phyloP scores from a whole-genome alignment of 37 sponge, comb jelly and placozoan genomes.

The Axinella damicornis region DNA sequence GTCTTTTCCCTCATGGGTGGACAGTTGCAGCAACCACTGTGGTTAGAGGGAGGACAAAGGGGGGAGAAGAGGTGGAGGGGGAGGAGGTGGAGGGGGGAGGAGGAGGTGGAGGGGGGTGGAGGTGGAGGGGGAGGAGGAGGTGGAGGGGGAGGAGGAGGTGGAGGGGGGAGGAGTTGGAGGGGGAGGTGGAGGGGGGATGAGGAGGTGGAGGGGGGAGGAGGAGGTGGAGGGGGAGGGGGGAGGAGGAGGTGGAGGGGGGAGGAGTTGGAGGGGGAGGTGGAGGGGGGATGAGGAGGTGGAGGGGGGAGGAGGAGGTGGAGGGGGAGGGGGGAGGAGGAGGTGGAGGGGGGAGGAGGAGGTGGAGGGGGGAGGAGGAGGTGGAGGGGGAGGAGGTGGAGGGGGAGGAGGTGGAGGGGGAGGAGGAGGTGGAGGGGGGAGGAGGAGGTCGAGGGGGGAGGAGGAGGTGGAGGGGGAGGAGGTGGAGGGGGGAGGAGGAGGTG shows the following conservation, averaged over 20 bases:
- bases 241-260: background rate
- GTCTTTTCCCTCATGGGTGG: conserved; percentile 39
- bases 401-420: background rate
- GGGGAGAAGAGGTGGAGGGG: background rate
- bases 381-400: too few relatives aligned
- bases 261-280: background rate
- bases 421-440: too few relatives aligned
- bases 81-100: background rate
- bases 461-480: background rate
- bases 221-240: background rate
- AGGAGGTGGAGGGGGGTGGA: too few relatives aligned
- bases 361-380: too few relatives aligned
- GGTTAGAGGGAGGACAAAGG: background rate
- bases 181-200: background rate
- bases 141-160: background rate
- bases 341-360: background rate
- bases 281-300: background rate
- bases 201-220: background rate
- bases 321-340: background rate
- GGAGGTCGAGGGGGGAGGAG: too few relatives aligned
- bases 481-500: background rate
- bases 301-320: background rate
- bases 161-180: background rate
- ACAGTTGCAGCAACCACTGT: conserved; percentile 59
- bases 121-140: background rate